phyloP scores from a whole-genome alignment of 2,113 vertebrate genomes.

The Cryptomyrus ogoouensis region DNA sequence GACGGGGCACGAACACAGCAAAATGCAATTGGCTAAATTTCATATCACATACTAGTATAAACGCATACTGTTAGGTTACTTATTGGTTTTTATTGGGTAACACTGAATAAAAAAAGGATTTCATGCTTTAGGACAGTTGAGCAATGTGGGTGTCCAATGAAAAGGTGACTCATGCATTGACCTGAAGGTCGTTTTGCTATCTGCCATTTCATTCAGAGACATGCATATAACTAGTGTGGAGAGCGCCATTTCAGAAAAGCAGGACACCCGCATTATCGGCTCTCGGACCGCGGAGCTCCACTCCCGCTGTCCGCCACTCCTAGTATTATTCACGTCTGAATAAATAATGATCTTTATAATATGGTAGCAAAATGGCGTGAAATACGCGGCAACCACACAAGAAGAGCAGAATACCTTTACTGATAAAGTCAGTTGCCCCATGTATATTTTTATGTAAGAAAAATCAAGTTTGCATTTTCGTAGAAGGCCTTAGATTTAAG shows the following conservation, averaged over 20 bases:
- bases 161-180: constrained; percentile 9
- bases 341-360: background rate
- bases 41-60: constrained; percentile 8
- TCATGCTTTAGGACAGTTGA: background rate
- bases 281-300: too few relatives aligned
- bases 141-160: background rate
- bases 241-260: background rate
- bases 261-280: background rate
- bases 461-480: constrained; percentile 1
- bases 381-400: background rate
- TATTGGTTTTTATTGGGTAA: background rate
- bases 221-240: constrained; percentile 7
- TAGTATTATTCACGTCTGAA: background rate
- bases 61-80: background rate
- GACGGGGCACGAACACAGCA: background rate
- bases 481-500: background rate
- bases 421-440: background rate
- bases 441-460: background rate
- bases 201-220: background rate
- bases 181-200: background rate
- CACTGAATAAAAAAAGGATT: background rate
- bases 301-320: background rate
- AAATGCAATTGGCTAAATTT: constrained; percentile 1
- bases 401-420: background rate
- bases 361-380: too few relatives aligned